phyloP scores from a whole-genome alignment of 1,140 invertebrate genomes.

The Temnothorax longispinosus region DNA sequence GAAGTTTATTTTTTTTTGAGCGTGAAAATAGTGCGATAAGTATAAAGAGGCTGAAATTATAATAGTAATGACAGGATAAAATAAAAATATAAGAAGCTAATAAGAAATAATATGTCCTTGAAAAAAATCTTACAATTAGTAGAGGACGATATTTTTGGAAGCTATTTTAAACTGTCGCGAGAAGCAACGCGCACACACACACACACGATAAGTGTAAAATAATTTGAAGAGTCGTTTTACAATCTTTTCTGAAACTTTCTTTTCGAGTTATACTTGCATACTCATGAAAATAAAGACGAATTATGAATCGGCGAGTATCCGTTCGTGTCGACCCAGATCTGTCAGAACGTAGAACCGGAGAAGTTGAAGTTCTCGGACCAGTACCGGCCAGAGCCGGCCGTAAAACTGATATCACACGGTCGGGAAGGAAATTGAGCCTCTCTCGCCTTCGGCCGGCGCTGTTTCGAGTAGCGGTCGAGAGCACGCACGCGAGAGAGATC shows the following conservation, averaged over 20 bases:
- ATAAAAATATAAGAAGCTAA: not conserved
- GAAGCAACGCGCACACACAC: no score
- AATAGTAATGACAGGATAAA: conserved; percentile 4
- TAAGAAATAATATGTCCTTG: not conserved
- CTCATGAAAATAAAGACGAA: not conserved
- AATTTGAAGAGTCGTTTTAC: not conserved
- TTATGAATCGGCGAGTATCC: not conserved
- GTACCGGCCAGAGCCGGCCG: not conserved
- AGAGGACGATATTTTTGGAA: not conserved
- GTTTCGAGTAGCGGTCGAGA: conserved; percentile 60
- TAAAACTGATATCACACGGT: conserved; percentile 26
- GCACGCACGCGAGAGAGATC: conserved; percentile 70
- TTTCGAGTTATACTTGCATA: not conserved
- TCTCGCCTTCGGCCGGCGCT: not conserved
- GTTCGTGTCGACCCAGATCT: conserved; percentile 3
- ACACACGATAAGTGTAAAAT: not conserved
- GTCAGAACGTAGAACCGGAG: not conserved
- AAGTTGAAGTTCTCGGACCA: not conserved
- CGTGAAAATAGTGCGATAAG: not conserved
- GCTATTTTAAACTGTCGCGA: not conserved
- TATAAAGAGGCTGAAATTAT: not conserved
- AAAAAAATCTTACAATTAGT: not conserved
- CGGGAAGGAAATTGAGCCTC: conserved; percentile 1
- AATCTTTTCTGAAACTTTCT: not conserved
- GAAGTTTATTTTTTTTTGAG: not conserved